Conservation (phyloP, 1,140 invertebrate genomes). For the Anagrus nilaparvatae region DNA sequence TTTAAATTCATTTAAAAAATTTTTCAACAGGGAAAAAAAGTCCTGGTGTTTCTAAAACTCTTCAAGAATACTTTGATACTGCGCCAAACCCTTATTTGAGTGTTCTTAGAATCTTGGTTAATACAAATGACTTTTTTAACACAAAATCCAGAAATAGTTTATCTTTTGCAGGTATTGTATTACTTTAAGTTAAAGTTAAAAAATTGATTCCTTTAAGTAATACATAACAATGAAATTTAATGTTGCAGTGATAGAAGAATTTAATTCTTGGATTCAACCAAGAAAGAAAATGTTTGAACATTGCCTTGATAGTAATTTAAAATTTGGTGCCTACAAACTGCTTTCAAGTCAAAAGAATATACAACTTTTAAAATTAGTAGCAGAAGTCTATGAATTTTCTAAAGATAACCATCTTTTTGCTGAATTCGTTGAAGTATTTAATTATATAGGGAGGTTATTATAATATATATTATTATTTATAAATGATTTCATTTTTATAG, state of each 20-base stretch:
- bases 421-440: slow-evolving; percentile 36
- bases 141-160: slow-evolving; percentile 46
- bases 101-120: slow-evolving; percentile 45
- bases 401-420: slow-evolving; percentile 44
- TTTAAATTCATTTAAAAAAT: background rate
- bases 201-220: slow-evolving; percentile 8
- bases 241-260: slow-evolving; percentile 49
- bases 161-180: slow-evolving; percentile 37
- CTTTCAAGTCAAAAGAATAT: slow-evolving; percentile 45
- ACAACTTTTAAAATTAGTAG: slow-evolving; percentile 44
- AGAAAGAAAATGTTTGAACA: slow-evolving; percentile 29
- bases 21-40: slow-evolving; percentile 47
- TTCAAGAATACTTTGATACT: slow-evolving; percentile 41
- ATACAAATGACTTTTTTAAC: slow-evolving; percentile 46
- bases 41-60: slow-evolving; percentile 38
- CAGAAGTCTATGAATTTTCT: slow-evolving; percentile 43
- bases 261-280: slow-evolving; percentile 39
- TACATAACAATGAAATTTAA: slow-evolving; percentile 5
- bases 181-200: slow-evolving; percentile 14
- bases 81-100: slow-evolving; percentile 46
- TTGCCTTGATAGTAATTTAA: slow-evolving; percentile 42
- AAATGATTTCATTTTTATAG: slow-evolving; percentile 20
- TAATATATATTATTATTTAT: slow-evolving; percentile 1
- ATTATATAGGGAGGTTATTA: slow-evolving; percentile 5
- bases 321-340: slow-evolving; percentile 50